Evolutionary conservation across 1,140 invertebrate genomes (phyloP), one percentile per base, ranked within the genome.

Genomic region (Drosophila aff.): DNA sequence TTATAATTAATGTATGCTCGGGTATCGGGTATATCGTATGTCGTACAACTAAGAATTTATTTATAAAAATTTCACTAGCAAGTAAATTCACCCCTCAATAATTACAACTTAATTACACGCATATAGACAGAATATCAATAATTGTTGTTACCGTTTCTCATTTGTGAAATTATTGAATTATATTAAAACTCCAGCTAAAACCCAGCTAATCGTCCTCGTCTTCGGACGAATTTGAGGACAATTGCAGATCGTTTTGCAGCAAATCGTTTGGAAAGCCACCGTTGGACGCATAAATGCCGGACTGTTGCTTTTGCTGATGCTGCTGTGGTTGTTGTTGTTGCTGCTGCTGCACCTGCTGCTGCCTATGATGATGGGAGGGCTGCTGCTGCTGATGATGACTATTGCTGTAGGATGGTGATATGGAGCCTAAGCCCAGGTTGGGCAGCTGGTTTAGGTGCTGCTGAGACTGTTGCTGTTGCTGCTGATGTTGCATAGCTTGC

Each of bases 181-280:
- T 23, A 71, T 74, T 49, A 65, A 57, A 82, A 61, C 55, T 59
- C 18, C 23, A 23, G 23, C 23, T 23, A 23, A 23, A 23, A 47
- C 53, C 50, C 21, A 38, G 8, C 82, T 87, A 91, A 74, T 92
- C 85, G 74, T 92, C 91, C 71, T 92, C 89, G 60, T 91, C 91
- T 62, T 92, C 91, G 69, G 91, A 92, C 77, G 92, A 93, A 79
- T 92, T 92, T 44, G 92, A 93, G 46, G 92, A 96, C 69, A 96
- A 93, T 86, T 96, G 95, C 76, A 96, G 93, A 93, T 96, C 96
- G 79, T 96, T 96, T 87, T 95, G 95, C 47, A 96, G 92, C 75
- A 95, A 93, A 93, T 94, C 93, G 83, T 93, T 93, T 62, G 94
- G 93, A 93, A 95, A 93, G 11, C 93, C 91, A 60, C 93, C 91